Evolutionary conservation across 2,888 invertebrate genomes (phyloP).

Genomic region (Listrodromus nycthemerus): DNA sequence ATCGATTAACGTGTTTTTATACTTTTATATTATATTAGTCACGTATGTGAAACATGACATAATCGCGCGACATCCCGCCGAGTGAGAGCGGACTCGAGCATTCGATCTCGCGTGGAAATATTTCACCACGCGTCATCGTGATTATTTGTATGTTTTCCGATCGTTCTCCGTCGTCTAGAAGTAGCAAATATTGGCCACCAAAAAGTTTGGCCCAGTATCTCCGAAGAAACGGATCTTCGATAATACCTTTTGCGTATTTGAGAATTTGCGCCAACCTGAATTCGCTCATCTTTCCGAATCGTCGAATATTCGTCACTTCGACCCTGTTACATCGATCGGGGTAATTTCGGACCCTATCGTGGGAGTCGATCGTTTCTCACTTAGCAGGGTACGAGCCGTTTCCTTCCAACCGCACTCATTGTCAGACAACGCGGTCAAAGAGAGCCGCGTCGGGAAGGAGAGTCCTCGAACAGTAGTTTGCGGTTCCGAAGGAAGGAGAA

Average conservation of each 20-base stretch:
- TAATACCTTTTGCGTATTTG: no score
- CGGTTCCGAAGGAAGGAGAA: constrained; percentile 69
- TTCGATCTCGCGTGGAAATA: constrained; percentile 11
- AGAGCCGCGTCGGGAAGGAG: constrained; percentile 16
- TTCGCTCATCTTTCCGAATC: no score
- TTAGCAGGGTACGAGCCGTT: constrained; percentile 15
- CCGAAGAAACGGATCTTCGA: no score
- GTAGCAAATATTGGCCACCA: no score
- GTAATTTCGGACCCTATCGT: constrained; percentile 24
- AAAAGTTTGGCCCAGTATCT: no score
- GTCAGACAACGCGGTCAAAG: constrained; percentile 19
- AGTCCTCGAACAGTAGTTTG: constrained; percentile 9
- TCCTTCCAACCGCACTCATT: constrained; percentile 22
- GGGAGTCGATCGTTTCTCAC: constrained; percentile 53
- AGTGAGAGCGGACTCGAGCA: not conserved
- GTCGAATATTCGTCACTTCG: not conserved
- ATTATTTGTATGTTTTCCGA: constrained; percentile 3
- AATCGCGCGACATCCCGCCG: constrained; percentile 19
- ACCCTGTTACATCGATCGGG: not conserved
- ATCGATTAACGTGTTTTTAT: constrained; percentile 50
- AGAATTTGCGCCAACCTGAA: no score
- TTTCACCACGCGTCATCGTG: not conserved
- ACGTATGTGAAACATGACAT: constrained; percentile 24
- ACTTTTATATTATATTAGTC: constrained; percentile 32
- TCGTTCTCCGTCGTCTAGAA: not conserved